Conservation (phyloP, 2,888 invertebrate genomes). For the Teleogryllus oceanicus region DNA sequence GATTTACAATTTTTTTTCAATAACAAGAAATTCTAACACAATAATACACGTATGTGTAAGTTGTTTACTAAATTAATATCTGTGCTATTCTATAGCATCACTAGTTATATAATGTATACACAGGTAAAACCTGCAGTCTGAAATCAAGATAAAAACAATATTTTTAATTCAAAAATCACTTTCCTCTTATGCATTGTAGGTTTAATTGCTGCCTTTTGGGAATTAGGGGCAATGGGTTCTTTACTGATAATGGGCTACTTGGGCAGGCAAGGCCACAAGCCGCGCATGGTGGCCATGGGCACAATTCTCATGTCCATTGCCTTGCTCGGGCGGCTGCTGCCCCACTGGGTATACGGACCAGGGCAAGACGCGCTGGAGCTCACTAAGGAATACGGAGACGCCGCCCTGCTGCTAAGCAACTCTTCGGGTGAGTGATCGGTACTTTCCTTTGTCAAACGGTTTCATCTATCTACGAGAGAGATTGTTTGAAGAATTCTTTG, state of each 20-base stretch:
- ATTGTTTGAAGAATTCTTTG: too few relatives aligned
- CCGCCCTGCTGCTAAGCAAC: too few relatives aligned
- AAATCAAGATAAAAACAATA: background rate
- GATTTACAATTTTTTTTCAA: too few relatives aligned
- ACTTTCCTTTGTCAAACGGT: too few relatives aligned
- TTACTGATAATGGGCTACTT: background rate
- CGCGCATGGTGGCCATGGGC: slow-evolving; percentile 21
- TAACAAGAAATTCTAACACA: too few relatives aligned
- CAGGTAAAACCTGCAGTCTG: too few relatives aligned
- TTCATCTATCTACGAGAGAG: too few relatives aligned
- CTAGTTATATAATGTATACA: too few relatives aligned
- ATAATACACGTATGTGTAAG: too few relatives aligned
- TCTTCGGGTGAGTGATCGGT: too few relatives aligned
- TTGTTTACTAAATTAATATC: too few relatives aligned
- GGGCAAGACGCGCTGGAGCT: slow-evolving; percentile 39
- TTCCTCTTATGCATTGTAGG: background rate
- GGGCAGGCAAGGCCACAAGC: slow-evolving; percentile 25
- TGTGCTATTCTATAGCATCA: too few relatives aligned
- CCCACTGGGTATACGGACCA: slow-evolving; percentile 41
- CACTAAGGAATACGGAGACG: slow-evolving; percentile 37
- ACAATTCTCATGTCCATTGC: slow-evolving; percentile 18
- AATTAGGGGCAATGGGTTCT: slow-evolving; percentile 20
- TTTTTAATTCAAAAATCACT: background rate
- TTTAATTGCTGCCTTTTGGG: slow-evolving; percentile 25
- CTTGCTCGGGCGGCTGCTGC: slow-evolving; percentile 39